Evolutionary conservation across 2,888 invertebrate species (phyloP).

Genomic region (Euproctis similis): DNA sequence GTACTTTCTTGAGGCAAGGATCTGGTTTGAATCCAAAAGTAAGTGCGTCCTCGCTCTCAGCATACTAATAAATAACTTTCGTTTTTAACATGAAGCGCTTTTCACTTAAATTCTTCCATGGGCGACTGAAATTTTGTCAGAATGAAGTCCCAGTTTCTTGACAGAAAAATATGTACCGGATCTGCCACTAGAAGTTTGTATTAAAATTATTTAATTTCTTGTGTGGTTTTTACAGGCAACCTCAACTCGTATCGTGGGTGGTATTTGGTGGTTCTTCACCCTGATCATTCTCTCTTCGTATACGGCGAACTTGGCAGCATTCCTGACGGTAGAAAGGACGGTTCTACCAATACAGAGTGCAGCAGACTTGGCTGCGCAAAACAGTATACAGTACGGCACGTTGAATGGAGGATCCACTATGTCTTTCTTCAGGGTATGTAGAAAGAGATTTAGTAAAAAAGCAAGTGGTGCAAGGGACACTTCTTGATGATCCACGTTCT

Average conservation of each 20-base stretch:
- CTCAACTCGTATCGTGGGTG: constrained; percentile 95
- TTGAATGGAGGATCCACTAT: constrained; percentile 95
- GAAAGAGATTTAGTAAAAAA: too few species aligned
- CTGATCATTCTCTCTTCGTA: constrained; percentile 98
- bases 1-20: constrained; percentile 95
- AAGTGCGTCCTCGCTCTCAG: too few species aligned
- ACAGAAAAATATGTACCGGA: too few species aligned
- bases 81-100: too few species aligned
- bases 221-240: constrained; percentile 80
- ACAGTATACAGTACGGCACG: constrained; percentile 94
- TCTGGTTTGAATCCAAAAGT: constrained; percentile 95
- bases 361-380: constrained; percentile 95
- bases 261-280: constrained; percentile 99
- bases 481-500: too few species aligned
- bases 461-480: too few species aligned
- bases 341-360: constrained; percentile 97
- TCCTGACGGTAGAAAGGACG: constrained; percentile 97
- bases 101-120: too few species aligned
- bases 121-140: too few species aligned
- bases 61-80: too few species aligned
- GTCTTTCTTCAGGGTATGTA: constrained; percentile 93
- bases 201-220: too few species aligned
- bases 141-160: too few species aligned
- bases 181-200: too few species aligned
- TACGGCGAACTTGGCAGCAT: constrained; percentile 98